Evolutionary conservation across 2,797 vertebrate genomes (phyloP), one percentile per base, ranked within the genome.

Genomic region (Sparus aurata): DNA sequence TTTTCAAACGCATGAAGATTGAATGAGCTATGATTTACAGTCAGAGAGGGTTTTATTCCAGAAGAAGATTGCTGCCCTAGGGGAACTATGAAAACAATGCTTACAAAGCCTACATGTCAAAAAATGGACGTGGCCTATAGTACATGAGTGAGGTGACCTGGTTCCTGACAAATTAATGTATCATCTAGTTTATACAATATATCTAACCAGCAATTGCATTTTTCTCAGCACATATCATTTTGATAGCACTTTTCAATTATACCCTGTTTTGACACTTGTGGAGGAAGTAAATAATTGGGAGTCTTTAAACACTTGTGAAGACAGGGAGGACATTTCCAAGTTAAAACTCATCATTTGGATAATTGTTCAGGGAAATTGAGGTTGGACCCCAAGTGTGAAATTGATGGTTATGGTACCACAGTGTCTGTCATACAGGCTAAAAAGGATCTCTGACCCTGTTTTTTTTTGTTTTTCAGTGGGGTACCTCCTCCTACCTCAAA

Each of bases 341-440:
- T 74, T 54, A 84, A 88, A 70, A 68, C 78, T 85, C 77, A 71
- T 84, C 73, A 87, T 90, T 90, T 83, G 58, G 82, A 85, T 88
- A 87, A 91, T 83, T 87, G 86, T 86, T 61, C 46, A 80, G 80
- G 38, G 82, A 89, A 88, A 77, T 18, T 75, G 81, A 82, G 80
- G 85, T 85, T 77, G 50, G 55, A 80, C 63, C 69, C 63, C 60
- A 65, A 86, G 80, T 77, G 75, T 84, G 43, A 89, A 90, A 91
- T 70, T 80, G 59, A 30, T 47, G 74, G 78, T 83, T 89, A 17
- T 62, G 65, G 57, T 60, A 69, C 72, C 73, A 78, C 47, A 52
- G 47, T 53, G 84, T 82, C 72, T 62, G 53, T 11, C 49, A 55
- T 50, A 20, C 12, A 65, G 60, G 25, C 73, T 82, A 79, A 87